Evolutionary conservation across 2,797 vertebrate species (phyloP).

Genomic region (Pipistrellus kuhlii): DNA sequence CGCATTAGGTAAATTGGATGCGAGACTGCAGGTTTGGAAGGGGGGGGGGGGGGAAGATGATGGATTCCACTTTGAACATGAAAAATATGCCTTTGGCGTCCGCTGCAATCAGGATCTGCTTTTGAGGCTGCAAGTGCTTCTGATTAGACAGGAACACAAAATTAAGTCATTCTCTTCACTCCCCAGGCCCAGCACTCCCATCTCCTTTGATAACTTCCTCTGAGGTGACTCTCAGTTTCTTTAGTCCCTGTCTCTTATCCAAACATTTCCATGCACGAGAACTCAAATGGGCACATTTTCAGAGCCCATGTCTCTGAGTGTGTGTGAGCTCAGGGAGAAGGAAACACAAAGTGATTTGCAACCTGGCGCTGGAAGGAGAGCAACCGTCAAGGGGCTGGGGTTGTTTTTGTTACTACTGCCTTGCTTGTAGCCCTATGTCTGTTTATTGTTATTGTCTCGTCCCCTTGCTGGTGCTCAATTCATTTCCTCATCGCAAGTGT

Average conservation of each 20-base stretch:
- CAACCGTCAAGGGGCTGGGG: constrained; percentile 11
- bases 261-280: constrained; percentile 64
- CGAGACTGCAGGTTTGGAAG: constrained; percentile 51
- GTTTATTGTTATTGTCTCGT: constrained; percentile 75
- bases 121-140: constrained; percentile 63
- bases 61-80: constrained; percentile 71
- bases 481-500: constrained; percentile 70
- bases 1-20: constrained; percentile 63
- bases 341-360: constrained; percentile 78
- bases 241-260: constrained; percentile 58
- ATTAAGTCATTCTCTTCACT: constrained; percentile 68
- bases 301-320: constrained; percentile 57
- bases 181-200: constrained; percentile 38
- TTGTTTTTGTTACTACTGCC: constrained; percentile 70
- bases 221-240: constrained; percentile 57
- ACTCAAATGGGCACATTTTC: constrained; percentile 40
- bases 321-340: constrained; percentile 66
- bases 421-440: constrained; percentile 20
- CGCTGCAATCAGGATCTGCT: constrained; percentile 61
- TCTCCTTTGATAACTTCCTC: constrained; percentile 71
- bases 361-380: constrained; percentile 59
- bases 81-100: constrained; percentile 62
- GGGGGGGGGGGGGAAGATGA: constrained; percentile 16
- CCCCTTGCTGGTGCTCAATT: constrained; percentile 49
- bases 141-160: constrained; percentile 67